Base-by-base conservation (phyloP, 92 coral and sea anemone genomes). In the Zoanthus solanderi region DNA sequence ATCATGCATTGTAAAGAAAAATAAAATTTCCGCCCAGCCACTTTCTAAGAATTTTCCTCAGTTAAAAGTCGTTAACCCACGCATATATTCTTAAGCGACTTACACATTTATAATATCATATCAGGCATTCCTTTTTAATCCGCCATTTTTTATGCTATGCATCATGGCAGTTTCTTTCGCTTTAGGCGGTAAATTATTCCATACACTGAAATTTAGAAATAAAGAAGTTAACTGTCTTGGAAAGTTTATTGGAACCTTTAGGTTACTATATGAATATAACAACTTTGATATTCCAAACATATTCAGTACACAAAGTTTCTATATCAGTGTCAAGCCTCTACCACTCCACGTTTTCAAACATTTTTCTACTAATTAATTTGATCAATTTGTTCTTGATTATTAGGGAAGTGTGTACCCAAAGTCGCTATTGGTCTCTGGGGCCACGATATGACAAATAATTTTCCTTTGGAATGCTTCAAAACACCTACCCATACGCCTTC, bases 351-450 rank as follows among this genome's bases (percentile, higher is more conserved):
- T 4, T 31, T 72, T 72, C 77, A 72, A 31, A 72, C 53, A 7
- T 72, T 72, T 72, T 72, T 72, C 77, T 72, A 72, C 75, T 29
- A 7, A 37, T 69, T 69, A 37, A 69, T 72, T 50, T 75, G 45
- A 75, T 75, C 79, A 75, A 44, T 75, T 71, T 75, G 56, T 75
- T 75, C 58, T 75, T 75, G 6, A 75, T 44, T 75, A 1, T 75
- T 14, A 28, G 58, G 46, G 46, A 75, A 75, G 60, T 75, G 75
- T 31, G 75, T 48, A 7, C 46, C 75, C 75, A 71, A 71, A 30
- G 48, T 32, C 6, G 79, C 32, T 12, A 75, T 75, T 11, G 79
- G 79, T 15, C 79, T 75, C 46, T 75, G 11, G 34, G 60, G 32
- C 79, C 79, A 75, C 0, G 58, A 42, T 45, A 75, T 42, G 17